Evolutionary conservation across 2,113 vertebrate species (phyloP).

Genomic region (Pyxicephalus adspersus): DNA sequence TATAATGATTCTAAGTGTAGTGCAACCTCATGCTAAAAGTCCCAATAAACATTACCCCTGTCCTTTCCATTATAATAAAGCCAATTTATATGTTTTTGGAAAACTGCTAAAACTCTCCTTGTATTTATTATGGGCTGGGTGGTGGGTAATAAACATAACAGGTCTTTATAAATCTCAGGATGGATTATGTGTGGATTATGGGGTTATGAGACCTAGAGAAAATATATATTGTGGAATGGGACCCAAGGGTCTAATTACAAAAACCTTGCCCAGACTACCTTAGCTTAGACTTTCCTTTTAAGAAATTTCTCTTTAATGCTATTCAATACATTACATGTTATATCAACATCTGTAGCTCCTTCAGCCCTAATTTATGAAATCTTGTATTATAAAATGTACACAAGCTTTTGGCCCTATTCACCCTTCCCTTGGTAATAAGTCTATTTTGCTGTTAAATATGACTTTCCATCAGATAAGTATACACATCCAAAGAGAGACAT

Average conservation of each 20-base stretch:
- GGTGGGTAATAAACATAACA: neutral
- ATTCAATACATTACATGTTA: no score
- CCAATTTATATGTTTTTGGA: constrained; percentile 1
- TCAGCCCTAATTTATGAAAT: neutral
- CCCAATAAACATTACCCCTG: neutral
- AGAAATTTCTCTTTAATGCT: neutral
- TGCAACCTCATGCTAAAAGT: neutral
- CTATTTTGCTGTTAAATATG: no score
- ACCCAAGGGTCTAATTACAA: neutral
- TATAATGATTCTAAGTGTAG: constrained; percentile 4
- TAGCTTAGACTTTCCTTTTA: neutral
- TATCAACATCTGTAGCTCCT: neutral
- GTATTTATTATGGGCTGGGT: neutral
- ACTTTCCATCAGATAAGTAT: no score
- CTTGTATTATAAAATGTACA: neutral
- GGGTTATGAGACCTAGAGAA: neutral
- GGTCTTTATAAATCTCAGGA: neutral
- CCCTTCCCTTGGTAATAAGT: no score
- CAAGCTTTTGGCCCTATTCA: no score
- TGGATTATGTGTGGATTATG: neutral
- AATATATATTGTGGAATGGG: neutral
- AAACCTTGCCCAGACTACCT: neutral
- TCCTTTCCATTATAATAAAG: neutral
- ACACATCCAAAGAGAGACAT: no score
- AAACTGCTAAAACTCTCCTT: neutral